A percentile compares a stretch with the other conserved stretches of the same genome.
Evolutionary conservation across 1,140 invertebrate species (phyloP).

Genomic region (Pygmarrhopalites habei): DNA sequence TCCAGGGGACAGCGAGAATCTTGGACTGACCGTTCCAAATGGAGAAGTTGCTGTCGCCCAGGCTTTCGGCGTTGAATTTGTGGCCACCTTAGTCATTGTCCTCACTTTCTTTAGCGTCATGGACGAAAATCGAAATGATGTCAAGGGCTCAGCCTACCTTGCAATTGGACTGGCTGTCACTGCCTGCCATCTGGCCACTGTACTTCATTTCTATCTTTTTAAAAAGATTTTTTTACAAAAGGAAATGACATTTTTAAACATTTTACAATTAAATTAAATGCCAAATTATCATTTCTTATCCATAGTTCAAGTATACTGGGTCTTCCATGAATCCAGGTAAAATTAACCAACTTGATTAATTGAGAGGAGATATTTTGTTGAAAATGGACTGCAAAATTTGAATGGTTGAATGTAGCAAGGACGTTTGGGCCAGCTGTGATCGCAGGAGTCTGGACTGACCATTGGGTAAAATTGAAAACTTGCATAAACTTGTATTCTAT

Average conservation of each 20-base stretch:
- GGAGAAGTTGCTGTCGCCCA: slow-evolving; percentile 42
- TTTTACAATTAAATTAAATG: no score
- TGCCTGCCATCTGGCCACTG: slow-evolving; percentile 75
- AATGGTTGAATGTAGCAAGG: no score
- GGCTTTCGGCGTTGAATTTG: slow-evolving; percentile 49
- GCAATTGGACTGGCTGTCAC: slow-evolving; percentile 83
- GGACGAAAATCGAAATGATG: slow-evolving; percentile 63
- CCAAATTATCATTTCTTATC: no score
- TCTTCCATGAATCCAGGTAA: slow-evolving; percentile 86
- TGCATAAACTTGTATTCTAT: no score
- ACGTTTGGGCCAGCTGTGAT: slow-evolving; percentile 78
- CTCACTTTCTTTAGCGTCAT: slow-evolving; percentile 51
- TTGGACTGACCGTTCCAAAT: slow-evolving; percentile 32
- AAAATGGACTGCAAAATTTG: no score
- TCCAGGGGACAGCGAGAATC: slow-evolving; percentile 15
- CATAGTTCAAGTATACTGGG: slow-evolving; percentile 70
- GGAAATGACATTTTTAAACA: no score
- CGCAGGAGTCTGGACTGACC: slow-evolving; percentile 60
- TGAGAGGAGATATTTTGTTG: no score
- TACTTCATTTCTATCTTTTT: no score
- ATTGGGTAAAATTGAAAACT: slow-evolving; percentile 65
- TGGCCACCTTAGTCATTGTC: slow-evolving; percentile 51
- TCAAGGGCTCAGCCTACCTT: slow-evolving; percentile 71
- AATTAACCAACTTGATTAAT: no score
- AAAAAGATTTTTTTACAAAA: not conserved